Conservation (phyloP, 2,113 vertebrate genomes). For the Scalopus aquaticus region DNA sequence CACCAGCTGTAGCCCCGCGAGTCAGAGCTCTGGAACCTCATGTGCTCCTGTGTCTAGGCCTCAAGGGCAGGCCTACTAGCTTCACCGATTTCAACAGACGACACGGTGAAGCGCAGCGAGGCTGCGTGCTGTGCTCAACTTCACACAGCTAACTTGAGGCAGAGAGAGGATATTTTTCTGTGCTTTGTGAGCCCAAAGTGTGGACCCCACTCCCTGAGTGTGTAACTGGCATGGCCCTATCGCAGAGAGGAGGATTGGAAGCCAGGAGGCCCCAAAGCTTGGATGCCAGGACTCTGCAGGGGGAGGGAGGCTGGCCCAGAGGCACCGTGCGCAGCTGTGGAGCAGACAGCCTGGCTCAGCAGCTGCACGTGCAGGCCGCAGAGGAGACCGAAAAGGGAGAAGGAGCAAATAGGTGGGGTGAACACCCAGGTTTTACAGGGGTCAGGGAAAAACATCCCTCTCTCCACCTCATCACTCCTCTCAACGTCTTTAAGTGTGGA, state of each 20-base stretch:
- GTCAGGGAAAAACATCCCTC: not conserved
- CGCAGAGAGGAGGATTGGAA: not conserved
- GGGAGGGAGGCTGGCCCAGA: not conserved
- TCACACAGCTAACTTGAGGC: not conserved
- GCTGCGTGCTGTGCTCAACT: not conserved
- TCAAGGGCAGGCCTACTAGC: rapidly evolving
- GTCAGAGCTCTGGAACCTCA: not conserved
- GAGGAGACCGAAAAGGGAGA: not conserved
- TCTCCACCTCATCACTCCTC: not conserved
- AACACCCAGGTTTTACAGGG: not conserved
- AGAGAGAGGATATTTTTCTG: not conserved
- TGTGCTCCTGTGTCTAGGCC: not conserved
- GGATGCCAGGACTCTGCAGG: not conserved
- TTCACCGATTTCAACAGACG: not conserved
- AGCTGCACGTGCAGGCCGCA: not conserved
- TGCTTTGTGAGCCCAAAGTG: not conserved
- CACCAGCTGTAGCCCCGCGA: not conserved
- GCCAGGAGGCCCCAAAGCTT: not conserved
- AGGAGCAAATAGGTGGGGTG: not conserved
- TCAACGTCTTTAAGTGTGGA: not conserved
- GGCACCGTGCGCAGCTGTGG: rapidly evolving
- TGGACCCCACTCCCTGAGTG: not conserved
- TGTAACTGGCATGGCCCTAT: not conserved
- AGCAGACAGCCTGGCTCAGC: not conserved
- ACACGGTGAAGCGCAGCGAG: not conserved